phyloP scores from a whole-genome alignment of 2,113 vertebrate species.

The Microtus montanus region DNA sequence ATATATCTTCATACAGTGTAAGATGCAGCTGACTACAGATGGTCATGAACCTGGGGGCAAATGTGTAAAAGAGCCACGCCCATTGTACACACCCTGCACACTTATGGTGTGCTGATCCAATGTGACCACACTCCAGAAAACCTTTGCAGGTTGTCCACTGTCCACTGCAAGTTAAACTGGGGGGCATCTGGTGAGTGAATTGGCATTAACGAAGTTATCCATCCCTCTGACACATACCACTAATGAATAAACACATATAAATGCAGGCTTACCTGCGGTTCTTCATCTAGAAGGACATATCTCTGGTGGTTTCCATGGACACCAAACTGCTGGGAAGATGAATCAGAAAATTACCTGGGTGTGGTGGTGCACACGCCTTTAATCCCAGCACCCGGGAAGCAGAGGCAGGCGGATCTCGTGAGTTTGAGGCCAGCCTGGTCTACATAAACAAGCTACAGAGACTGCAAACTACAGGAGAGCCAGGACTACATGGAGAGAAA shows the following conservation, averaged over 20 bases:
- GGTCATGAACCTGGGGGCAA: accelerated
- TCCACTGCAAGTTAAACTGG: neutral
- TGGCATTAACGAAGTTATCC: neutral
- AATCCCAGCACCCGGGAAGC: neutral
- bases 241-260: neutral
- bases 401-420: neutral
- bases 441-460: neutral
- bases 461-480: neutral
- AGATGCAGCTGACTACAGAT: neutral
- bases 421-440: neutral
- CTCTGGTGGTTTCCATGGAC: neutral
- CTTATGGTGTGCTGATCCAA: neutral
- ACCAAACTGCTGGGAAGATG: neutral
- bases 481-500: too few species aligned
- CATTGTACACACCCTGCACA: neutral
- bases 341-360: neutral
- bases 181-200: neutral
- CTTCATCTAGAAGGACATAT: too few species aligned
- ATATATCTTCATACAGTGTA: too few species aligned
- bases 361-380: neutral
- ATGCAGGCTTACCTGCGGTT: neutral
- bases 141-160: neutral
- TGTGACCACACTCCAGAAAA: neutral
- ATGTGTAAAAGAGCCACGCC: too few species aligned
- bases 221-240: neutral